Evolutionary conservation across 2,888 invertebrate species (phyloP).

Genomic region (Peribatodes rhomboidaria): DNA sequence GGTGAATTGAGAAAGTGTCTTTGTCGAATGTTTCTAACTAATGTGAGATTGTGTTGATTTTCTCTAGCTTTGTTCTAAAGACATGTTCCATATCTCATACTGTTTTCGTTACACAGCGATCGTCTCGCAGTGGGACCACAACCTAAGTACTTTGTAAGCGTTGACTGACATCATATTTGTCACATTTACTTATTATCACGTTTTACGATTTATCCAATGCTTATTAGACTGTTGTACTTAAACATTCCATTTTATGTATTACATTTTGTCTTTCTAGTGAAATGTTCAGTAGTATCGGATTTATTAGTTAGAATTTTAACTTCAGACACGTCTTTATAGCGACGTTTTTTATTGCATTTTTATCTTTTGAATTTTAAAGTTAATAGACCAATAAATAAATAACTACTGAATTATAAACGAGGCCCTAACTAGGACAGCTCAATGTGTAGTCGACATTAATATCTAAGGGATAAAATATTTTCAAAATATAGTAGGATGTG

Average conservation of each 20-base stretch:
- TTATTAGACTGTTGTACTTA: conserved; percentile 84
- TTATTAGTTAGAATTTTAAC: conserved; percentile 73
- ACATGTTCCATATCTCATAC: conserved; percentile 11
- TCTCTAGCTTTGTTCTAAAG: conserved; percentile 10
- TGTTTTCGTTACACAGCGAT: conserved; percentile 33
- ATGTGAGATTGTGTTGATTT: conserved; percentile 5
- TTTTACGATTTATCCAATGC: conserved; percentile 64
- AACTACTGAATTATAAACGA: conserved; percentile 56
- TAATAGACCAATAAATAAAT: conserved; percentile 58
- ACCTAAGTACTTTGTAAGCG: conserved; percentile 66
- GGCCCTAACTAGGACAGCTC: conserved; percentile 83
- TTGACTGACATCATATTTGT: conserved; percentile 80
- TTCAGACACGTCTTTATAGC: conserved; percentile 57
- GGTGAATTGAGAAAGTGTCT: conserved; percentile 22
- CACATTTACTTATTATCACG: conserved; percentile 64
- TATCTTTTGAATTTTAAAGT: conserved; percentile 63
- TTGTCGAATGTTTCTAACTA: not conserved
- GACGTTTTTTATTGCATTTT: conserved; percentile 73
- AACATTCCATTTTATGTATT: conserved; percentile 82
- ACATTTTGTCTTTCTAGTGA: conserved; percentile 67
- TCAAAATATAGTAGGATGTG: conserved; percentile 80
- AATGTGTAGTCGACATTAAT: conserved; percentile 76
- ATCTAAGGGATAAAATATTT: conserved; percentile 72
- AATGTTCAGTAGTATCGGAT: conserved; percentile 63
- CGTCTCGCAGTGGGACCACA: conserved; percentile 56